Conservation (phyloP, 92 coral and sea anemone genomes). For the Zoanthus sansibaricus region DNA sequence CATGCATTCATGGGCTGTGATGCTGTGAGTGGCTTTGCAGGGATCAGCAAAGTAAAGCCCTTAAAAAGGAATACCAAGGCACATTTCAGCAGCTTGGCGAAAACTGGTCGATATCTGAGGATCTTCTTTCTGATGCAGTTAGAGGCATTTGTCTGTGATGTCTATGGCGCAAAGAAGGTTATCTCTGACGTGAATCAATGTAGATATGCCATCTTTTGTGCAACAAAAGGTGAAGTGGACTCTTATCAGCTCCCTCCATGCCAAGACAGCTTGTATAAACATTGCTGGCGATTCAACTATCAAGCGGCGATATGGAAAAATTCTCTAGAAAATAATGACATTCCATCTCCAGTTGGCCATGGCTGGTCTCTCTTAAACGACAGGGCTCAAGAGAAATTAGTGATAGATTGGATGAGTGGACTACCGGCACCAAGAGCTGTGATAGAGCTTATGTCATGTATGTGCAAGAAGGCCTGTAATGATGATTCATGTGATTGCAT, state of each 20-base stretch:
- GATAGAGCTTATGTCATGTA: constrained; percentile 39
- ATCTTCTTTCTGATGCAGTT: constrained; percentile 43
- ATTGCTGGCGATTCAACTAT: constrained; percentile 55
- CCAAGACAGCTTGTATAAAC: constrained; percentile 53
- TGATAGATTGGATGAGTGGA: constrained; percentile 63
- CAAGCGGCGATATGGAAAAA: constrained; percentile 65
- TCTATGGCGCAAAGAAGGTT: constrained; percentile 55
- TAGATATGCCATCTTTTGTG: constrained; percentile 57
- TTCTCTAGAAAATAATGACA: constrained; percentile 30
- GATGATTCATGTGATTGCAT: constrained; percentile 48
- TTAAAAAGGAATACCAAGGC: constrained; percentile 54
- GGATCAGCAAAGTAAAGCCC: constrained; percentile 57
- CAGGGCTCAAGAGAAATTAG: constrained; percentile 49
- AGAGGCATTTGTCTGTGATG: constrained; percentile 56
- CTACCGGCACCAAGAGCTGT: constrained; percentile 56
- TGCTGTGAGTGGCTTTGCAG: constrained; percentile 58
- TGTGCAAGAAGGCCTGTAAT: constrained; percentile 56
- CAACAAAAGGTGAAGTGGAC: constrained; percentile 55
- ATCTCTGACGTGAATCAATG: constrained; percentile 60
- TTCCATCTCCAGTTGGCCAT: constrained; percentile 47
- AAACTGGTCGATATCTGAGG: constrained; percentile 24
- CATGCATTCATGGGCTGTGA: constrained; percentile 73
- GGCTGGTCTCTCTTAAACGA: constrained; percentile 28
- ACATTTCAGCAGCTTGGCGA: constrained; percentile 56
- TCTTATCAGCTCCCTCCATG: constrained; percentile 66